phyloP scores from a whole-genome alignment of 2,888 invertebrate genomes.

The Drosophila recens region DNA sequence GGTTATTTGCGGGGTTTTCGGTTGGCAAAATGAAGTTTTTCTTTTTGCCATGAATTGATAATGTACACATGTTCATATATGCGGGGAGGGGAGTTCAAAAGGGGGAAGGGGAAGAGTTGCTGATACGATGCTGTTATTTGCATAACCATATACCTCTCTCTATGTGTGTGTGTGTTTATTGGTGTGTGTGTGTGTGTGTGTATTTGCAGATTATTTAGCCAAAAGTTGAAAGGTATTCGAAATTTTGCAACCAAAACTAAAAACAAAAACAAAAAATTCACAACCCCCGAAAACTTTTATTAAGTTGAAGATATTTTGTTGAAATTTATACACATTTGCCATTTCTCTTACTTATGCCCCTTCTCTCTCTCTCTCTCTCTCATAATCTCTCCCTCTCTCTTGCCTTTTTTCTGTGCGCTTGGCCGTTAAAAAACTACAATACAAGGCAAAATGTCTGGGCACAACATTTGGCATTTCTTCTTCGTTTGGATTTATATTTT shows the following conservation, averaged over 20 bases:
- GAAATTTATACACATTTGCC: constrained; percentile 78
- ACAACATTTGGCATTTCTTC: constrained; percentile 66
- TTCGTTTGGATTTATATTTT: constrained; percentile 76
- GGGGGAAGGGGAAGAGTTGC: constrained; percentile 8
- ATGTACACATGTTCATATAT: constrained; percentile 79
- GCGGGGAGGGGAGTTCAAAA: constrained; percentile 11
- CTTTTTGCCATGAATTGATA: constrained; percentile 78
- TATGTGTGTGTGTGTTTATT: constrained; percentile 17
- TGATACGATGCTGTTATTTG: constrained; percentile 69
- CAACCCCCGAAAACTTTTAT: constrained; percentile 70
- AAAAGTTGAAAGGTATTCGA: constrained; percentile 77
- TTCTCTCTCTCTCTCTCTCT: constrained; percentile 6
- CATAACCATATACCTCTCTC: constrained; percentile 61
- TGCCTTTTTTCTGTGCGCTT: constrained; percentile 42
- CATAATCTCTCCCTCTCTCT: constrained; percentile 32
- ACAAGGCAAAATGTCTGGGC: constrained; percentile 60
- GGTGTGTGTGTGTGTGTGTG: constrained; percentile 38
- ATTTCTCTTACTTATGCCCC: constrained; percentile 32
- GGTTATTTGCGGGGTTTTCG: constrained; percentile 40
- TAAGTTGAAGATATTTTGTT: constrained; percentile 79
- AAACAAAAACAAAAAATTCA: constrained; percentile 43
- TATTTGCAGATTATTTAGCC: constrained; percentile 77
- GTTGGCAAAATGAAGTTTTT: constrained; percentile 78
- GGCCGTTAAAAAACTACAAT: constrained; percentile 73
- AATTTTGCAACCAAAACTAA: constrained; percentile 62